A percentile compares a stretch with the other conserved stretches of the same genome.
Conservation (phyloP, 1,140 invertebrate species). For the Platyura marginata region DNA sequence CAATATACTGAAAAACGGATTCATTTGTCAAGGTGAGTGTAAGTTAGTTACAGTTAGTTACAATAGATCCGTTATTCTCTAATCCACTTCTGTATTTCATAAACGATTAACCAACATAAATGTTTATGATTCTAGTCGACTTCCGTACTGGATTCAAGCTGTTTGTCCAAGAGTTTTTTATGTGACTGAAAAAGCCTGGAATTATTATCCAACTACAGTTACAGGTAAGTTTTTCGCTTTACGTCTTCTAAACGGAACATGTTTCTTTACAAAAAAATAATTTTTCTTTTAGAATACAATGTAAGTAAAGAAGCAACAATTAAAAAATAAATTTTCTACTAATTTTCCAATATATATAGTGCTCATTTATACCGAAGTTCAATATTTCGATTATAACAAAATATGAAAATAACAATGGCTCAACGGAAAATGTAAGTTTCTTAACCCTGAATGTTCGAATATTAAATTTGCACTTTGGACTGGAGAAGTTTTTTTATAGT, state of each 20-base stretch:
- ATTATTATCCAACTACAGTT: conserved; percentile 83
- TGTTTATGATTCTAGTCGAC: conserved; percentile 58
- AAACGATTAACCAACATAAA: too few relatives aligned
- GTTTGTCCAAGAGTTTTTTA: conserved; percentile 81
- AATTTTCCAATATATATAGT: too few relatives aligned
- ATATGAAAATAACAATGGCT: conserved; percentile 81
- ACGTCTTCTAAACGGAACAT: too few relatives aligned
- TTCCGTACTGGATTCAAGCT: conserved; percentile 78
- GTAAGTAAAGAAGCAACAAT: conserved; percentile 1
- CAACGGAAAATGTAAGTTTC: conserved; percentile 66
- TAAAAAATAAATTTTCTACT: too few relatives aligned
- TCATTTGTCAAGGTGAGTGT: conserved; percentile 60
- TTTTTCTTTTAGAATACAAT: conserved; percentile 1
- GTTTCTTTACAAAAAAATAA: neutral
- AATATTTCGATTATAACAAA: conserved; percentile 71
- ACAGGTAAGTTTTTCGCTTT: too few relatives aligned
- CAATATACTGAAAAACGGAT: conserved; percentile 86
- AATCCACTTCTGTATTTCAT: too few relatives aligned
- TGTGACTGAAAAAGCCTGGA: conserved; percentile 87
- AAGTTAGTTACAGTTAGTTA: conserved; percentile 6
- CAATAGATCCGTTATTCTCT: neutral
- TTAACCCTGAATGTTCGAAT: conserved; percentile 1
- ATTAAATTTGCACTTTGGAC: conserved; percentile 4
- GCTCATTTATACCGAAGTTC: conserved; percentile 82
- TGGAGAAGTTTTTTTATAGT: conserved; percentile 32